A percentile compares a stretch with the other conserved stretches of the same genome.
Evolutionary conservation across 2,888 invertebrate genomes (phyloP).

Genomic region (Tachina fera): DNA sequence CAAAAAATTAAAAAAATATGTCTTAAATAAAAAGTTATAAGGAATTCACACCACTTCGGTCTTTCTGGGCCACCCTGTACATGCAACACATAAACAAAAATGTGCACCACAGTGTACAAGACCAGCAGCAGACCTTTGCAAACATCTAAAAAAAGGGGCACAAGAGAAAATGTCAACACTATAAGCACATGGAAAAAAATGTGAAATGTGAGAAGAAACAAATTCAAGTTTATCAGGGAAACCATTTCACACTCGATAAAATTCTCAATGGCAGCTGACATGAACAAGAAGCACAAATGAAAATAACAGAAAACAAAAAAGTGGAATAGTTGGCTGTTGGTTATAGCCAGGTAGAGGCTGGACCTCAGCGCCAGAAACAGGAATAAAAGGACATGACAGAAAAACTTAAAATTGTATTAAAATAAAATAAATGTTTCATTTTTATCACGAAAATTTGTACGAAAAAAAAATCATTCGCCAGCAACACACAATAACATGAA

Average conservation of each 20-base stretch:
- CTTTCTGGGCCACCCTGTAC: no score
- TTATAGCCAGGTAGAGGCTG: slow-evolving; percentile 30
- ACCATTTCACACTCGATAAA: slow-evolving; percentile 75
- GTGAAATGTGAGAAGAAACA: slow-evolving; percentile 48
- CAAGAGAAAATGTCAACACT: slow-evolving; percentile 8
- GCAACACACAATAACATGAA: neutral
- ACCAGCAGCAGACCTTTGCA: slow-evolving; percentile 1
- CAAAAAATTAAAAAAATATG: no score
- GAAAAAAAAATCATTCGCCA: slow-evolving; percentile 3
- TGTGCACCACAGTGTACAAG: neutral
- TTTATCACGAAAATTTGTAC: slow-evolving; percentile 18
- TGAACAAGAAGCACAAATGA: slow-evolving; percentile 33
- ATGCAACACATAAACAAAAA: neutral
- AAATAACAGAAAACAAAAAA: neutral
- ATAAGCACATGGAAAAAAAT: neutral
- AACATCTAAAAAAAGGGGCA: slow-evolving; percentile 1
- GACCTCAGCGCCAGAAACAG: slow-evolving; percentile 12
- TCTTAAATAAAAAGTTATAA: no score
- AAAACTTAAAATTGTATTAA: slow-evolving; percentile 39
- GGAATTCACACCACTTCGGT: no score
- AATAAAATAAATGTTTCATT: slow-evolving; percentile 61
- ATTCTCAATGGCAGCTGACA: slow-evolving; percentile 68
- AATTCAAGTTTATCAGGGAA: slow-evolving; percentile 67
- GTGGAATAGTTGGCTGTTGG: neutral
- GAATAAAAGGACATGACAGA: slow-evolving; percentile 8